These are phyloP conservation scores for Misgurnus mizolepis DNA, from an alignment of 2,113 vertebrate genomes.

Conservation along the genomic window DNA sequence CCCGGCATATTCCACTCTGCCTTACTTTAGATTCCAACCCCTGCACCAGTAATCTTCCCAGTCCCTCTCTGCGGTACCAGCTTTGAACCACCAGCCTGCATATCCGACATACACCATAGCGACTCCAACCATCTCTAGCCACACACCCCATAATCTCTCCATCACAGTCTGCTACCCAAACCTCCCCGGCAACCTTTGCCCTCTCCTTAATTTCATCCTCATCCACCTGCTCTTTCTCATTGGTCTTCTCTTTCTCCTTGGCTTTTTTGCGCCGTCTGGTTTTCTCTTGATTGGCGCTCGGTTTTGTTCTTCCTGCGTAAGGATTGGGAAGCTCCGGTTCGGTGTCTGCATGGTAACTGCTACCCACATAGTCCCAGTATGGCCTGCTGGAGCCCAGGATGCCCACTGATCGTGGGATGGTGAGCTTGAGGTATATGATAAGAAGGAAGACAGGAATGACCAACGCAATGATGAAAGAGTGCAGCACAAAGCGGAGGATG, in stretches of 20 bases:
- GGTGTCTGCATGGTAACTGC: slow-evolving; percentile 66
- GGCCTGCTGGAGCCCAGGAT: slow-evolving; percentile 76
- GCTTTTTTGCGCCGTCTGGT: slow-evolving; percentile 37
- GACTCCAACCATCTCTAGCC: slow-evolving; percentile 64
- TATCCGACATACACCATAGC: slow-evolving; percentile 66
- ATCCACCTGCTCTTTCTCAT: slow-evolving; percentile 63
- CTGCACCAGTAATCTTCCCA: slow-evolving; percentile 80
- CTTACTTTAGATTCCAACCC: slow-evolving; percentile 80
- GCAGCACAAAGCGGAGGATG: slow-evolving; percentile 80
- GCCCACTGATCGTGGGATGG: slow-evolving; percentile 77
- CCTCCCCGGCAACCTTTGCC: slow-evolving; percentile 70
- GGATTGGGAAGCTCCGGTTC: slow-evolving; percentile 69
- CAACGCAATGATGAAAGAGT: slow-evolving; percentile 84
- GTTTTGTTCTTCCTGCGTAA: slow-evolving; percentile 51
- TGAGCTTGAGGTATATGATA: slow-evolving; percentile 81
- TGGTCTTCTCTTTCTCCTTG: slow-evolving; percentile 56
- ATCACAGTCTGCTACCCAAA: slow-evolving; percentile 82
- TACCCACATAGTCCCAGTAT: slow-evolving; percentile 79
- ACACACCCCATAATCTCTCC: slow-evolving; percentile 83
- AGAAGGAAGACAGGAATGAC: slow-evolving; percentile 81
- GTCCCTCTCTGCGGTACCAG: slow-evolving; percentile 84
- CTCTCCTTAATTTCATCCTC: slow-evolving; percentile 68
- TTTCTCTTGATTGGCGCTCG: slow-evolving; percentile 58
- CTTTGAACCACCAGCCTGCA: slow-evolving; percentile 80
- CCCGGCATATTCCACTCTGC: slow-evolving; percentile 71